phyloP scores from a whole-genome alignment of 1,140 invertebrate genomes.

The Heliconius melpomene region DNA sequence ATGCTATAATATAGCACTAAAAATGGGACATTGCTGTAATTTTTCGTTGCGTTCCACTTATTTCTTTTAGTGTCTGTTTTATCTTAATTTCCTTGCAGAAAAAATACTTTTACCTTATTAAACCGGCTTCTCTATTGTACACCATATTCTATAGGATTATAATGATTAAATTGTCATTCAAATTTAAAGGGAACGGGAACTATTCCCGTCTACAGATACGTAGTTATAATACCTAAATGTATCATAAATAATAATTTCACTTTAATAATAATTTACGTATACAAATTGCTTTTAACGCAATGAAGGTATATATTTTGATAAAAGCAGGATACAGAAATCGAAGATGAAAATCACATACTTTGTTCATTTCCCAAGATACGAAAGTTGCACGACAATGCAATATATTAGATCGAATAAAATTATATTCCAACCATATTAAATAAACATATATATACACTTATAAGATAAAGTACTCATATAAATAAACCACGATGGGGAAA shows the following conservation, averaged over 20 bases:
- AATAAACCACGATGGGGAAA: not conserved
- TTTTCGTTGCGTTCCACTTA: slow-evolving; percentile 14
- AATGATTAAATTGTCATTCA: not conserved
- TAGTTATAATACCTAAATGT: too few species aligned
- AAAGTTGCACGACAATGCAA: not conserved
- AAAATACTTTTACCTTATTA: slow-evolving; percentile 1
- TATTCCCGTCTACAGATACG: not conserved
- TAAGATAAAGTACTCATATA: not conserved
- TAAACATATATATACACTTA: not conserved
- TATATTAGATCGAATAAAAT: not conserved
- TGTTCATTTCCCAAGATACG: too few species aligned
- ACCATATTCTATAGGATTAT: not conserved
- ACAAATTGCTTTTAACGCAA: not conserved
- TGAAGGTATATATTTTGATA: too few species aligned
- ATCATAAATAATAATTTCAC: too few species aligned
- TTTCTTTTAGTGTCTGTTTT: slow-evolving; percentile 9
- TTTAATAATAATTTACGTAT: too few species aligned
- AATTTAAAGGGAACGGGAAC: too few species aligned
- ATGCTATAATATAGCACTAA: slow-evolving; percentile 13
- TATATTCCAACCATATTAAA: not conserved
- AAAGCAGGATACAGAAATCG: too few species aligned
- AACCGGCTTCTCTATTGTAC: not conserved
- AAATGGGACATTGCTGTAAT: slow-evolving; percentile 6
- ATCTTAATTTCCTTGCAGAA: slow-evolving; percentile 11
- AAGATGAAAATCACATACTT: too few species aligned